Conservation (phyloP, 1,140 invertebrate genomes). For the Cyphomyrmex costatus region DNA sequence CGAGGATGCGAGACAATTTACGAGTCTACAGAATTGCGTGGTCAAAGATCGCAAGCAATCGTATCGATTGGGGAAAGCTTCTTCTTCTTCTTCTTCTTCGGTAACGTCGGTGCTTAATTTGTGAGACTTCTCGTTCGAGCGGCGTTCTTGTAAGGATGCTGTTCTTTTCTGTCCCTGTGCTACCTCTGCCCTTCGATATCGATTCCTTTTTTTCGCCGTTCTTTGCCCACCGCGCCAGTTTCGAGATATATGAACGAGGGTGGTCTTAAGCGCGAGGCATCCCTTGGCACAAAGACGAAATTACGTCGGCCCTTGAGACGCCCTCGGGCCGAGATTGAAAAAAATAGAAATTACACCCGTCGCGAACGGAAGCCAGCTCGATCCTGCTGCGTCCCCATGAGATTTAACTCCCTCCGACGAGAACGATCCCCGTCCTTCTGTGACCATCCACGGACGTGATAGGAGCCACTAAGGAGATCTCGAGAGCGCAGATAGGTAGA, state of each 20-base stretch:
- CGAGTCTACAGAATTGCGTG: conserved; percentile 43
- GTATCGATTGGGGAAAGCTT: conserved; percentile 44
- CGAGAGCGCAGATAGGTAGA: conserved; percentile 24
- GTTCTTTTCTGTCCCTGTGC: background rate
- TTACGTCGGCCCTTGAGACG: conserved; percentile 63
- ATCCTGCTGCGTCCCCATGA: conserved; percentile 45
- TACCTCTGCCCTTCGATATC: conserved; percentile 34
- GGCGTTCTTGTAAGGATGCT: conserved; percentile 41
- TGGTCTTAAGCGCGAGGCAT: conserved; percentile 53
- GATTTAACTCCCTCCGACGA: conserved; percentile 27
- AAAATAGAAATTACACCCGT: conserved; percentile 66
- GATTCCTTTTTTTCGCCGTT: conserved; percentile 58
- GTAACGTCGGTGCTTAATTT: conserved; percentile 58
- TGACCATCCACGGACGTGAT: conserved; percentile 34
- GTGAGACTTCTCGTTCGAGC: conserved; percentile 54
- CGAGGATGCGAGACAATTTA: conserved; percentile 42
- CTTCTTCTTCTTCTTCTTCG: conserved; percentile 18
- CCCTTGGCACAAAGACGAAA: conserved; percentile 67
- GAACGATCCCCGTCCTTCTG: conserved; percentile 25
- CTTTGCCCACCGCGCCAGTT: conserved; percentile 50
- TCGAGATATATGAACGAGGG: conserved; percentile 68
- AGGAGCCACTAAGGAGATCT: conserved; percentile 27
- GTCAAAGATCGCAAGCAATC: conserved; percentile 58
- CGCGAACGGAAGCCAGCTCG: conserved; percentile 52
- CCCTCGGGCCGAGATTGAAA: conserved; percentile 66